Conservation (phyloP, 2,113 vertebrate species). For the Ophiodon elongatus region DNA sequence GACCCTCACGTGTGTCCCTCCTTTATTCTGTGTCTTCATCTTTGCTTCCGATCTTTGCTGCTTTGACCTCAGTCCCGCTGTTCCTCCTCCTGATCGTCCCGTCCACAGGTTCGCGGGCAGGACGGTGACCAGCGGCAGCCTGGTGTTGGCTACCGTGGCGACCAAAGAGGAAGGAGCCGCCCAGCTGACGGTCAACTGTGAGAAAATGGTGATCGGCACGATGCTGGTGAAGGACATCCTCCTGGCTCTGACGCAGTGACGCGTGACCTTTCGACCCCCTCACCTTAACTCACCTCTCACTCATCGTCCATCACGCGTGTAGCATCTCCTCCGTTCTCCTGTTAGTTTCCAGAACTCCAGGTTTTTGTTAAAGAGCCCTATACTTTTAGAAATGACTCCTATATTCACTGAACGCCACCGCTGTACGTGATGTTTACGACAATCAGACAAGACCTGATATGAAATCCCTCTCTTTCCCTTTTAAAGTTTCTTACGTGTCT, state of each 20-base stretch:
- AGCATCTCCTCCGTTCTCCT: constrained; percentile 40
- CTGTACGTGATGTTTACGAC: constrained; percentile 40
- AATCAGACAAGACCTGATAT: constrained; percentile 48
- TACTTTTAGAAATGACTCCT: constrained; percentile 24
- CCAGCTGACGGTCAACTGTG: constrained; percentile 94
- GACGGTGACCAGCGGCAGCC: constrained; percentile 91
- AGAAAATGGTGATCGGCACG: constrained; percentile 98
- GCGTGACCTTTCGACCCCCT: not conserved
- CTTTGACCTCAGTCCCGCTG: constrained; percentile 81
- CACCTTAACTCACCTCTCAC: not conserved
- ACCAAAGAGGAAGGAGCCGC: constrained; percentile 79
- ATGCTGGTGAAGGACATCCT: constrained; percentile 97
- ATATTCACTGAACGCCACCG: constrained; percentile 19
- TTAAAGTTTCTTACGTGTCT: not conserved
- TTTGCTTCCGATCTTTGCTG: constrained; percentile 64
- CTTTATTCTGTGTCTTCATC: constrained; percentile 62
- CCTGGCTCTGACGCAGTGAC: constrained; percentile 91
- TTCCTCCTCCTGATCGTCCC: constrained; percentile 70
- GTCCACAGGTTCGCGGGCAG: constrained; percentile 91
- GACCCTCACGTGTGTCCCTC: not conserved
- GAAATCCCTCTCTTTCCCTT: not conserved
- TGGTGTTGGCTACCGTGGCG: constrained; percentile 93
- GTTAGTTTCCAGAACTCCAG: constrained; percentile 29
- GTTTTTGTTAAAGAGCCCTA: constrained; percentile 27
- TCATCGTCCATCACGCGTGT: constrained; percentile 33